A percentile compares a stretch with the other conserved stretches of the same genome.
These are phyloP conservation scores for Trachelus tabidus DNA, from an alignment of 2,888 invertebrate genomes.

Conservation along the genomic window DNA sequence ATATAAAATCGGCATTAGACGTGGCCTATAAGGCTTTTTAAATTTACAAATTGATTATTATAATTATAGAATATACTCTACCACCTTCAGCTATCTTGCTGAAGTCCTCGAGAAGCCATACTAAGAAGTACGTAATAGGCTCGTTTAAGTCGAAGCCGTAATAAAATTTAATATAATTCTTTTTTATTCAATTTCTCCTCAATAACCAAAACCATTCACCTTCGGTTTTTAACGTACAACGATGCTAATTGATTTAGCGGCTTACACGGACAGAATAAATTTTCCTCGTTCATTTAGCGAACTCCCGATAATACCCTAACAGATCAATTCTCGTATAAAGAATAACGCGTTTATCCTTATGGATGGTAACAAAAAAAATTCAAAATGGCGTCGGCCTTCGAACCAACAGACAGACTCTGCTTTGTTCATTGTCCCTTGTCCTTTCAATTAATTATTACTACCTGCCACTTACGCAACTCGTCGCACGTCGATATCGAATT, in stretches of 20 bases:
- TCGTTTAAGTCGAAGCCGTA: not conserved
- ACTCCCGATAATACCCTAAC: not conserved
- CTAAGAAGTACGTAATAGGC: not conserved
- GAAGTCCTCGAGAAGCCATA: not conserved
- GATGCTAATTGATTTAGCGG: conserved; percentile 9
- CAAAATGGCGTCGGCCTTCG: not conserved
- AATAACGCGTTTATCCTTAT: not conserved
- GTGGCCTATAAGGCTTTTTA: not conserved
- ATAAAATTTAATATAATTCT: not conserved
- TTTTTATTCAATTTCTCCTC: not conserved
- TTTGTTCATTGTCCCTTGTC: not conserved
- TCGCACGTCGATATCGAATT: not conserved
- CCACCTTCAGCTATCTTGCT: not conserved
- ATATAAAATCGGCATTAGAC: not conserved
- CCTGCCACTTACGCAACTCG: not conserved
- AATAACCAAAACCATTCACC: not conserved
- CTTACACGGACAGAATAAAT: conserved; percentile 17
- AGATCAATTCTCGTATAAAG: not conserved
- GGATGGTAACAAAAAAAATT: not conserved
- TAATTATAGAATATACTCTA: not conserved
- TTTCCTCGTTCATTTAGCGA: conserved; percentile 20
- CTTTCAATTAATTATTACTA: not conserved
- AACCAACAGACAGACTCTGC: not conserved
- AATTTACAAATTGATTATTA: not conserved
- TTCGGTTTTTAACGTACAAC: not conserved